These are phyloP conservation scores for Saccostrea cuccullata DNA, from an alignment of 1,140 invertebrate genomes.

Conservation along the genomic window DNA sequence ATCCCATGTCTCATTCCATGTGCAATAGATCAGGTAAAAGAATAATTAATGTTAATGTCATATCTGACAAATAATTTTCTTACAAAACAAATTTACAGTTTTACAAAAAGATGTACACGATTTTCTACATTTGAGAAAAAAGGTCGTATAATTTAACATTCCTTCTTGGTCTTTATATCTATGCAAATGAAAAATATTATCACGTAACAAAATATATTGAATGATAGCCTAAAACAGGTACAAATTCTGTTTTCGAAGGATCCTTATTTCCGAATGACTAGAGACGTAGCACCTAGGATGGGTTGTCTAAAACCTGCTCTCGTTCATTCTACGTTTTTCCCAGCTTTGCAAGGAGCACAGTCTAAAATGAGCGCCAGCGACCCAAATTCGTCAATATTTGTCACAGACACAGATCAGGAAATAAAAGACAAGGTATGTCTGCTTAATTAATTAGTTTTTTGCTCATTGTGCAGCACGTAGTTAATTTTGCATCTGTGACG, in stretches of 20 bases:
- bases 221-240: too few relatives aligned
- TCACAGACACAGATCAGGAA: slow-evolving; percentile 96
- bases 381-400: slow-evolving; percentile 94
- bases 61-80: too few relatives aligned
- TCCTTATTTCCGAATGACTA: slow-evolving; percentile 98
- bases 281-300: slow-evolving; percentile 95
- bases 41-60: background rate
- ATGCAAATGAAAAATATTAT: too few relatives aligned
- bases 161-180: too few relatives aligned
- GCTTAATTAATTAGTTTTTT: too few relatives aligned
- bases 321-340: slow-evolving; percentile 96
- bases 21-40: slow-evolving; percentile 95
- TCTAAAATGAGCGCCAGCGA: slow-evolving; percentile 99
- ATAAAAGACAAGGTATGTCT: slow-evolving; percentile 93
- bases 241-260: background rate
- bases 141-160: background rate
- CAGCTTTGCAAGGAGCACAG: slow-evolving; percentile 96
- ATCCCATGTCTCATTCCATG: slow-evolving; percentile 97
- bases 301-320: slow-evolving; percentile 94
- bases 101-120: too few relatives aligned
- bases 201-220: too few relatives aligned
- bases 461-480: too few relatives aligned
- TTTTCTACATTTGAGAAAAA: too few relatives aligned
- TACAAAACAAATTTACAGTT: too few relatives aligned
- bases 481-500: too few relatives aligned